Percentiles rank a stretch among this genome's conserved stretches.
Conservation (phyloP, 2,888 invertebrate genomes). For the Sarcophaga variegata region DNA sequence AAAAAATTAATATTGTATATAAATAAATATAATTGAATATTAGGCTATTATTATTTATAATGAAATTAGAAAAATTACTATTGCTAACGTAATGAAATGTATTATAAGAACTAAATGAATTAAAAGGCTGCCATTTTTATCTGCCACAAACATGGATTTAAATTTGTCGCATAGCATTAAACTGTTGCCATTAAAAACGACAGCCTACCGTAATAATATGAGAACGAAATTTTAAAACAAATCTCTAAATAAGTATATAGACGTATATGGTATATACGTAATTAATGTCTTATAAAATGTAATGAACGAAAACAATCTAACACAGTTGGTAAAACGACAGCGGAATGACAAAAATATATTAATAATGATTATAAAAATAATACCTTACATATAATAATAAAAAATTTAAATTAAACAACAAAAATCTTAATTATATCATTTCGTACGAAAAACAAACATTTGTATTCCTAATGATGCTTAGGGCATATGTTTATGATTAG, state of each 20-base stretch:
- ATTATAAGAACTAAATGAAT: background rate
- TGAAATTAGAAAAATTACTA: background rate
- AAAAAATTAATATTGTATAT: background rate
- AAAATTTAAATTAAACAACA: too few species aligned
- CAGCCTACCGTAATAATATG: background rate
- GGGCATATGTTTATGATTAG: too few species aligned
- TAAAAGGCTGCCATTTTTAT: background rate
- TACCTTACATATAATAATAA: background rate
- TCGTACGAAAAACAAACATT: too few species aligned
- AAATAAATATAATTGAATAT: background rate
- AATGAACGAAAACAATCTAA: background rate
- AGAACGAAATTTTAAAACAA: slow-evolving; percentile 48
- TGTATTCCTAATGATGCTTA: too few species aligned
- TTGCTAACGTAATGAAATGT: background rate
- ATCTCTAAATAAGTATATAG: slow-evolving; percentile 19
- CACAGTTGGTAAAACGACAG: background rate
- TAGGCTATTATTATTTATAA: background rate
- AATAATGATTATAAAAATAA: background rate
- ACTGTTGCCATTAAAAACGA: too few species aligned
- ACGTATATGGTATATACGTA: slow-evolving; percentile 1
- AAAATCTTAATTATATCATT: too few species aligned
- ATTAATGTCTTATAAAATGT: background rate
- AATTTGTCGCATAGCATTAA: too few species aligned
- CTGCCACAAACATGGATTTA: too few species aligned
- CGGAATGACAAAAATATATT: background rate